Base-by-base conservation (phyloP, 37 sponge, comb jelly and placozoan species). In the Agelas oroides region DNA sequence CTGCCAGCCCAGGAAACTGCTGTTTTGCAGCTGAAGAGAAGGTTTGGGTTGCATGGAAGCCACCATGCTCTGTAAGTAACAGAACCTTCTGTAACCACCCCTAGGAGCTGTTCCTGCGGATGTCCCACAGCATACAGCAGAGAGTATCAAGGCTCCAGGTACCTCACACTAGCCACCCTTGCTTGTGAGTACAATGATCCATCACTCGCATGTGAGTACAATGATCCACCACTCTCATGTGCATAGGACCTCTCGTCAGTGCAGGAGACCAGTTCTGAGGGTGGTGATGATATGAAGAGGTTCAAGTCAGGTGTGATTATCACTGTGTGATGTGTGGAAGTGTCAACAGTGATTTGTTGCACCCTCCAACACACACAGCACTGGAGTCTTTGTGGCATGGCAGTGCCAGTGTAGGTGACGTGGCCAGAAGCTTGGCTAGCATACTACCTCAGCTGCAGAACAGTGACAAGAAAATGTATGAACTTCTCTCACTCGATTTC, bases 1-100 rank as follows among this genome's bases (percentile, higher is more conserved):
- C 76, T 15, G 55, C 68, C 31, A 2, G 18, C 6, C 37, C 84
- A 56, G 75, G 64, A 31, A 46, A 41, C n/a, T 18, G 8, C 27
- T 55, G 69, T n/a, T 80, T 80, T 33, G 13, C 70, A 19, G 1
- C 16, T 30, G 38, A 67, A 54, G 81, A 80, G 36, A 80, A 70
- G 70, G 81, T 80, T 3, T 46, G 46, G 3, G 8, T 8, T 8
- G 46, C 46, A 8, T 3, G 46, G 6, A 46, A 46, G 6, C 3
- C 46, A 46, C 46, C 3, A 12, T 46, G 8, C 46, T 12, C 46
- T 46, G 8, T 8, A 46, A 46, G 46, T 3, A 46, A 46, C 46
- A 46, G 3, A 3, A 46, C 8, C 46, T 12, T 46, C 46, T 12
- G 3, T 8, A 12, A 46, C 46, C 46, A 12, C 8, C 46, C 46